Percentiles rank a stretch among this genome's conserved stretches.
Evolutionary conservation across 2,113 vertebrate species (phyloP).

Genomic region (Austrofundulus limnaeus): DNA sequence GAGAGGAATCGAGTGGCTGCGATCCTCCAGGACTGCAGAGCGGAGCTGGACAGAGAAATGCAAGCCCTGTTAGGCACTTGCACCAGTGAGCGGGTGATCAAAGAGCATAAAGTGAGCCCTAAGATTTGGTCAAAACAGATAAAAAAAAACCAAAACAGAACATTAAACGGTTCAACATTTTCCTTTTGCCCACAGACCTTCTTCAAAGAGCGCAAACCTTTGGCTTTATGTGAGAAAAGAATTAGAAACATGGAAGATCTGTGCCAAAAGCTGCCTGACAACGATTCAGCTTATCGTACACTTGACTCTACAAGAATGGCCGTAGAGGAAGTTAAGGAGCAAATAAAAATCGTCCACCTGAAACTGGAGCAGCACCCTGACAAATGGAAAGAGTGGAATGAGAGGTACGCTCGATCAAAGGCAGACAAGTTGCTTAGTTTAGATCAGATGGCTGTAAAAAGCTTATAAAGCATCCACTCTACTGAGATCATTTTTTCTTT

Average conservation of each 20-base stretch:
- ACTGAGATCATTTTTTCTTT: too few relatives aligned
- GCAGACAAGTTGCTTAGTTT: not conserved
- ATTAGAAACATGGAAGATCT: constrained; percentile 89
- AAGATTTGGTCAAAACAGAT: constrained; percentile 27
- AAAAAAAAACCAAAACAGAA: constrained; percentile 25
- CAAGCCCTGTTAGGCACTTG: constrained; percentile 78
- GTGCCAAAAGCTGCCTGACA: constrained; percentile 87
- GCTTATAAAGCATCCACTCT: too few relatives aligned
- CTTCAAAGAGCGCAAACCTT: constrained; percentile 86
- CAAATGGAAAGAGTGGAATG: constrained; percentile 88
- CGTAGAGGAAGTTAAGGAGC: constrained; percentile 81
- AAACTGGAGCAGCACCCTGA: constrained; percentile 85
- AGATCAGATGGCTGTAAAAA: not conserved
- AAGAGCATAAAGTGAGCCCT: constrained; percentile 86
- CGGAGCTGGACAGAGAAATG: constrained; percentile 86
- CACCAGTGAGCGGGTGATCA: constrained; percentile 87
- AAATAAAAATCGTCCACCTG: constrained; percentile 77
- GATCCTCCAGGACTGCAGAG: constrained; percentile 85
- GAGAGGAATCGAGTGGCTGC: constrained; percentile 81
- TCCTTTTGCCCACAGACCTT: constrained; percentile 80
- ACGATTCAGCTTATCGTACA: constrained; percentile 78
- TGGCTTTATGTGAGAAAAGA: constrained; percentile 86
- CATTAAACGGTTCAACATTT: constrained; percentile 12
- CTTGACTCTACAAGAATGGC: constrained; percentile 73
- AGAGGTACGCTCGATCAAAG: constrained; percentile 76